These are phyloP conservation scores for Eristalinus aeneus DNA, from an alignment of 2,888 invertebrate genomes.

Conservation along the genomic window DNA sequence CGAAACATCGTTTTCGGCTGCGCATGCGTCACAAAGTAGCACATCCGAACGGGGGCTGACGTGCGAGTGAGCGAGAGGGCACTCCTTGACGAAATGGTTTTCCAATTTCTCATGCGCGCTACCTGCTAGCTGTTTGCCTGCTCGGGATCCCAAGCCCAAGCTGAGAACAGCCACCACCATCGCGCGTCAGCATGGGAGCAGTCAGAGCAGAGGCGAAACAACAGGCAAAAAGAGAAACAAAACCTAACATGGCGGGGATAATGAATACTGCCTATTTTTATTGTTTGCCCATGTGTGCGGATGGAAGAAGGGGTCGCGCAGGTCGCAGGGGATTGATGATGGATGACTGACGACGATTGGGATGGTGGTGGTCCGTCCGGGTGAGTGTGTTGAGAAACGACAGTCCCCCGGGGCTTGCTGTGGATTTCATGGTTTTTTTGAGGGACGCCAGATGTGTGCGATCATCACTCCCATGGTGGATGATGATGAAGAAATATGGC, in stretches of 20 bases:
- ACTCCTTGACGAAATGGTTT: background rate
- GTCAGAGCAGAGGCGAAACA: constrained; percentile 56
- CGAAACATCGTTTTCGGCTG: background rate
- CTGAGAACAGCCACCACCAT: background rate
- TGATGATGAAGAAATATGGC: constrained; percentile 63
- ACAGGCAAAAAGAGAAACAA: constrained; percentile 67
- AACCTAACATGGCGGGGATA: constrained; percentile 70
- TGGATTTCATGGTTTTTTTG: constrained; percentile 10
- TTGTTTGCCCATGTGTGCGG: background rate
- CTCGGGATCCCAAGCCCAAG: constrained; percentile 52
- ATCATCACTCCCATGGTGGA: constrained; percentile 12
- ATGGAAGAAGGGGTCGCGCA: background rate
- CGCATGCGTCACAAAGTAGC: constrained; percentile 65
- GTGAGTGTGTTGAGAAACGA: background rate
- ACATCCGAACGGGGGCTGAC: constrained; percentile 24
- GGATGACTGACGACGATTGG: background rate
- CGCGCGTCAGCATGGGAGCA: constrained; percentile 19
- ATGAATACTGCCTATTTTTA: constrained; percentile 53
- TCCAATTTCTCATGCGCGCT: constrained; percentile 25
- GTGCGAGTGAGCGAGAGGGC: constrained; percentile 24
- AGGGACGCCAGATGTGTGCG: constrained; percentile 75
- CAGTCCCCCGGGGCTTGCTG: constrained; percentile 56
- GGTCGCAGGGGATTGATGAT: background rate
- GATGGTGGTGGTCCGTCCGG: constrained; percentile 22
- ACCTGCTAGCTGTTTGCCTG: too few species aligned